Percentiles rank a stretch among this genome's conserved stretches.
Conservation (phyloP, 2,797 vertebrate species). For the Cygnus olor region DNA sequence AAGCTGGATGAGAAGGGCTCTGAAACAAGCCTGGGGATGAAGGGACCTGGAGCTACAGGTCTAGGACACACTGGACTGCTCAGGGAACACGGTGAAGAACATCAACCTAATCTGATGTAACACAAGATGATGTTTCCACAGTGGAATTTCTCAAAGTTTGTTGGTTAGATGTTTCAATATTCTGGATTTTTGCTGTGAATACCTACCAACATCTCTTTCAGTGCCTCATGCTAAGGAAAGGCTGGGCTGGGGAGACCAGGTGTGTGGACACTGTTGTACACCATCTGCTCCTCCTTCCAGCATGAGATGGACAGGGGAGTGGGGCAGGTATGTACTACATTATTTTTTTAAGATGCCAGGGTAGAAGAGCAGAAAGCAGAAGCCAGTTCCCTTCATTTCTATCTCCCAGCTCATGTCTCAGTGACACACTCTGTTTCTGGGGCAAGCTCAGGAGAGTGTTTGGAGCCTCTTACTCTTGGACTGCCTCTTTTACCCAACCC, state of each 20-base stretch:
- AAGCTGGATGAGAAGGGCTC: neutral
- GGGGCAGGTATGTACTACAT: neutral
- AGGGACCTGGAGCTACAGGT: neutral
- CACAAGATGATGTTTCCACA: neutral
- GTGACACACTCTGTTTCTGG: neutral
- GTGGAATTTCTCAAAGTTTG: neutral
- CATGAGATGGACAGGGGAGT: neutral
- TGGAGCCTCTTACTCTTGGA: neutral
- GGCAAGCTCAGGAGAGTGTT: neutral
- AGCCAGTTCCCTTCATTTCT: neutral
- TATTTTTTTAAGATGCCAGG: neutral
- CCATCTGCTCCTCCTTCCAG: neutral
- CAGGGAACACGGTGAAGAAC: neutral
- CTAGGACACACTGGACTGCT: neutral
- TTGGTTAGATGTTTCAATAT: neutral
- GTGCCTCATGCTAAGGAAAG: neutral
- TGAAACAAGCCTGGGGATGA: neutral
- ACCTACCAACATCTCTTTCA: neutral
- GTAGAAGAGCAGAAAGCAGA: neutral
- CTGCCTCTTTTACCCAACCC: neutral
- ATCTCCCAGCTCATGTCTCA: neutral
- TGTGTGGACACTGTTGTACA: fast-evolving
- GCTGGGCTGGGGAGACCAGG: neutral
- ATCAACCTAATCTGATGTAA: fast-evolving
- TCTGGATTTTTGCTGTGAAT: neutral